Percentiles rank a stretch among this genome's conserved stretches.
phyloP scores from a whole-genome alignment of 2,113 vertebrate species.

The Capra hircus region DNA sequence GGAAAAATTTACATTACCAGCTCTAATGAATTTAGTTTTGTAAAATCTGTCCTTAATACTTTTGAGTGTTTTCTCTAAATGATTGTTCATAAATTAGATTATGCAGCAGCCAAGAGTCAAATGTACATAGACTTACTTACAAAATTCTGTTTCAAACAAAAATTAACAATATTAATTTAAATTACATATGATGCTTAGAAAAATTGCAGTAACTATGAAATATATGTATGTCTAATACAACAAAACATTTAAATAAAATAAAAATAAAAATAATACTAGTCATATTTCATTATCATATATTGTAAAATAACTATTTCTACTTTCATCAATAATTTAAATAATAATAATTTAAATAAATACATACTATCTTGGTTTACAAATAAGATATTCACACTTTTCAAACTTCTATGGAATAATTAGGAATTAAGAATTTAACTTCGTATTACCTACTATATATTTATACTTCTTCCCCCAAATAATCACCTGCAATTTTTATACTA shows the following conservation, averaged over 20 bases:
- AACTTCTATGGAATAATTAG: not conserved
- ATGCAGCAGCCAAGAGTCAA: not conserved
- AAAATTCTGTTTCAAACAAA: not conserved
- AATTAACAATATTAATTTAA: constrained; percentile 3
- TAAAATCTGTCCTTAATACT: not conserved
- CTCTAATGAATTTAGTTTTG: not conserved
- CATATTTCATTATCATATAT: not conserved
- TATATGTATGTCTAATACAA: not conserved
- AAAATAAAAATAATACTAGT: not conserved
- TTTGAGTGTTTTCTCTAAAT: not conserved
- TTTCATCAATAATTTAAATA: not conserved
- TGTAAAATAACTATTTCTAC: not conserved
- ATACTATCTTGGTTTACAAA: not conserved
- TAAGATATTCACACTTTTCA: not conserved
- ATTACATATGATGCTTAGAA: not conserved
- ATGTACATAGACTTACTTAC: not conserved
- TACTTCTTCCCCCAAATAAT: not conserved
- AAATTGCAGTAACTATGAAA: constrained; percentile 3
- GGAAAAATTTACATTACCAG: not conserved
- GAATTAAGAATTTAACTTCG: not conserved
- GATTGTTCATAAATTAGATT: constrained; percentile 11
- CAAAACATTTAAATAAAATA: not conserved
- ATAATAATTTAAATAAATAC: not conserved
- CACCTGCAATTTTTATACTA: not conserved
- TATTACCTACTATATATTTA: not conserved